phyloP scores from a whole-genome alignment of 2,888 invertebrate species.

The Microctonus aethiopoides region DNA sequence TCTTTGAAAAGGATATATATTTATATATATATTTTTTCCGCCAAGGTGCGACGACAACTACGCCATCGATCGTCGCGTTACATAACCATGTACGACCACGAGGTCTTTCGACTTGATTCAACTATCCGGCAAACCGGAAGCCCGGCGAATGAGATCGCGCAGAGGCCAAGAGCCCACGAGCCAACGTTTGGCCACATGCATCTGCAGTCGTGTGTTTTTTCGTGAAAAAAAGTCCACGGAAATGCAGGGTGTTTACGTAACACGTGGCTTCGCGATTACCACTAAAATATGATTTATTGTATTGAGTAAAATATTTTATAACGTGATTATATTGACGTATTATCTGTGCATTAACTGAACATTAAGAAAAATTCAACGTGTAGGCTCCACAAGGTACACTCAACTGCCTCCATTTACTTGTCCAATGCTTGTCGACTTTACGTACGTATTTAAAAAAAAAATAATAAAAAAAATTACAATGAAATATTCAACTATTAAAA shows the following conservation, averaged over 20 bases:
- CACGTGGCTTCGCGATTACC: conserved; percentile 47
- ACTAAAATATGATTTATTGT: conserved; percentile 37
- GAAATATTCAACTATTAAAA: neutral
- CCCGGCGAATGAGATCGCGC: conserved; percentile 46
- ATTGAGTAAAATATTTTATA: conserved; percentile 31
- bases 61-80: neutral
- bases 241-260: conserved; percentile 63
- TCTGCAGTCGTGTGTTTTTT: conserved; percentile 47
- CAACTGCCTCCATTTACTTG: conserved; percentile 37
- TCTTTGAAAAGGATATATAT: no score
- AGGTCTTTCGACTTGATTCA: no score
- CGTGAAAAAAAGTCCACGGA: conserved; percentile 49
- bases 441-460: conserved; percentile 12
- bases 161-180: conserved; percentile 54
- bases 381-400: conserved; percentile 26
- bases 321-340: conserved; percentile 32
- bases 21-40: no score
- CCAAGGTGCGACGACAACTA: no score
- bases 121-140: conserved; percentile 56
- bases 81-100: conserved; percentile 14
- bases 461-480: neutral
- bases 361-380: conserved; percentile 37
- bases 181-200: conserved; percentile 59
- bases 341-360: conserved; percentile 27
- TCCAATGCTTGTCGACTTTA: conserved; percentile 14